These are phyloP conservation scores for Dermolepida albohirtum DNA, from an alignment of 2,888 invertebrate species.

Conservation along the genomic window DNA sequence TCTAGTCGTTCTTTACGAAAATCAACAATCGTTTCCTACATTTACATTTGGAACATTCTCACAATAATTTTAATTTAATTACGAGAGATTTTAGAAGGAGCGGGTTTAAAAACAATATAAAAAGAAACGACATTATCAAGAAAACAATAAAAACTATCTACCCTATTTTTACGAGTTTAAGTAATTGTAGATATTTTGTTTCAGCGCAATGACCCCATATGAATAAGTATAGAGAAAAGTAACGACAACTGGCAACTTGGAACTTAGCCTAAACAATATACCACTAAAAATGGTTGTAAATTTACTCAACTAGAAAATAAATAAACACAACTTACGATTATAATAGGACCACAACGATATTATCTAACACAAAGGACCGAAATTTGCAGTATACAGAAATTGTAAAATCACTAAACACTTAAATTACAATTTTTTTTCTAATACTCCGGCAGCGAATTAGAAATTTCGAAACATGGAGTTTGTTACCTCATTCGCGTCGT, in stretches of 20 bases:
- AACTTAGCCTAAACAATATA: not conserved
- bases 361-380: slow-evolving; percentile 17
- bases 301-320: slow-evolving; percentile 5
- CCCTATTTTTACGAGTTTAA: slow-evolving; percentile 13
- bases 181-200: slow-evolving; percentile 20
- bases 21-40: no score
- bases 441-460: not conserved
- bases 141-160: slow-evolving; percentile 22
- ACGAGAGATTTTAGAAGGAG: not conserved
- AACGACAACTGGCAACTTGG: no score
- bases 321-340: slow-evolving; percentile 26
- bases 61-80: slow-evolving; percentile 1
- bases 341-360: slow-evolving; percentile 4
- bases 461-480: slow-evolving; percentile 11
- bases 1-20: no score
- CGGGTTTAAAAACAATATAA: not conserved
- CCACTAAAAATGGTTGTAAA: slow-evolving; percentile 4
- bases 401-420: slow-evolving; percentile 10
- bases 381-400: not conserved
- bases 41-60: no score
- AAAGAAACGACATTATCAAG: slow-evolving; percentile 11
- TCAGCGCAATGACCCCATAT: slow-evolving; percentile 17
- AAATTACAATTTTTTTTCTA: not conserved
- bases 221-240: no score
- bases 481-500: not conserved